phyloP scores from a whole-genome alignment of 2,888 invertebrate genomes.

The Orthosia incerta region DNA sequence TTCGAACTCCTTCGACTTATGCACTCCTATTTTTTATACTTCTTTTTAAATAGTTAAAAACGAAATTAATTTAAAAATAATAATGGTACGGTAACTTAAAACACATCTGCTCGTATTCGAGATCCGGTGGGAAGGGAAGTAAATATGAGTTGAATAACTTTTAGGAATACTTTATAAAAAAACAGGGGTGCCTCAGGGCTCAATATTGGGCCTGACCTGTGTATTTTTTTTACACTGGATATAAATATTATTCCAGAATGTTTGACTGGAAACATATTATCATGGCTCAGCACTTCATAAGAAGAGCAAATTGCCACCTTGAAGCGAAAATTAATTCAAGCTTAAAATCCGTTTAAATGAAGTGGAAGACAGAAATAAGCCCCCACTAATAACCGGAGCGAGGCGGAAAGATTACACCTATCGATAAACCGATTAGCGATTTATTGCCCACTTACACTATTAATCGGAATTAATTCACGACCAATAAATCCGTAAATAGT shows the following conservation, averaged over 20 bases:
- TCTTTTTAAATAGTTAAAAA: too few species aligned
- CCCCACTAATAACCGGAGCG: constrained; percentile 8
- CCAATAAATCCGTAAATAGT: constrained; percentile 32
- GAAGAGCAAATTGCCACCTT: neutral
- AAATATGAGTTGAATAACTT: neutral
- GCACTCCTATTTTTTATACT: too few species aligned
- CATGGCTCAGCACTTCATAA: neutral
- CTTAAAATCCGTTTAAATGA: constrained; percentile 27
- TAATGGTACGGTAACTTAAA: too few species aligned
- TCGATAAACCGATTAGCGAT: constrained; percentile 50
- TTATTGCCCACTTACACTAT: constrained; percentile 52
- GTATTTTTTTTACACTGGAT: neutral
- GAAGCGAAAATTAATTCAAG: constrained; percentile 10
- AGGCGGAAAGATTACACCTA: constrained; percentile 46
- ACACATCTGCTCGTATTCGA: too few species aligned
- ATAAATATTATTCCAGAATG: too few species aligned
- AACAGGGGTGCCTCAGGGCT: neutral
- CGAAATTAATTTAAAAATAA: too few species aligned
- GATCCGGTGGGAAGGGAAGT: too few species aligned
- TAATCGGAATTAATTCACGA: constrained; percentile 39
- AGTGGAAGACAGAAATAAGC: constrained; percentile 36
- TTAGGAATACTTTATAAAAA: neutral
- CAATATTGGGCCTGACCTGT: neutral
- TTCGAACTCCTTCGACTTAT: too few species aligned
- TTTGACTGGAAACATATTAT: neutral